A percentile compares a stretch with the other conserved stretches of the same genome.
Conservation (phyloP, 2,113 vertebrate genomes). For the Corvus hawaiiensis region DNA sequence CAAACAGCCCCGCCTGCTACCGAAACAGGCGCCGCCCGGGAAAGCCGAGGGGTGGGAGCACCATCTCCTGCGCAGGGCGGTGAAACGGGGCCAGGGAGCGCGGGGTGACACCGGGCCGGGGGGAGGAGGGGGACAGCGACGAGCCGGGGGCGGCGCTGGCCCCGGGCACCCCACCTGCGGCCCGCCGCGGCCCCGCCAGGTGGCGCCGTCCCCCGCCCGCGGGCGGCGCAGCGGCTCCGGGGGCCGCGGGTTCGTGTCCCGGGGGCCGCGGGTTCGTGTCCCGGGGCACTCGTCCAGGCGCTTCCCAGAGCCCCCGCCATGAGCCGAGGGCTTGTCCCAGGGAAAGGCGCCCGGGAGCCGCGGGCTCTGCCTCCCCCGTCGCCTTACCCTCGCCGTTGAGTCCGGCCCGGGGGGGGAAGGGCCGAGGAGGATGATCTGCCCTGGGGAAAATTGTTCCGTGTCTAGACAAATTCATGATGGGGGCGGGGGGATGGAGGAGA, state of each 20-base stretch:
- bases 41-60: background rate
- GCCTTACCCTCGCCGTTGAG: background rate
- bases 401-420: background rate
- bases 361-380: background rate
- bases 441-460: background rate
- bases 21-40: background rate
- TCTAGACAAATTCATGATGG: background rate
- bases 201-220: background rate
- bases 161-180: background rate
- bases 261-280: fast-evolving
- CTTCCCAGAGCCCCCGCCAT: background rate
- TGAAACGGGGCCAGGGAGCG: background rate
- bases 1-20: background rate
- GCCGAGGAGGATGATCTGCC: background rate
- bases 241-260: background rate
- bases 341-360: background rate
- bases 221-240: background rate
- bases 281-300: no score
- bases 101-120: background rate
- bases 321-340: no score
- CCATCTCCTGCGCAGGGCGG: background rate
- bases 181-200: background rate
- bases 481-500: background rate
- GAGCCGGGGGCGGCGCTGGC: background rate
- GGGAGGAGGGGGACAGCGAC: background rate